Base-by-base conservation (phyloP, 2,888 invertebrate genomes). In the Drosophila paramelanica region DNA sequence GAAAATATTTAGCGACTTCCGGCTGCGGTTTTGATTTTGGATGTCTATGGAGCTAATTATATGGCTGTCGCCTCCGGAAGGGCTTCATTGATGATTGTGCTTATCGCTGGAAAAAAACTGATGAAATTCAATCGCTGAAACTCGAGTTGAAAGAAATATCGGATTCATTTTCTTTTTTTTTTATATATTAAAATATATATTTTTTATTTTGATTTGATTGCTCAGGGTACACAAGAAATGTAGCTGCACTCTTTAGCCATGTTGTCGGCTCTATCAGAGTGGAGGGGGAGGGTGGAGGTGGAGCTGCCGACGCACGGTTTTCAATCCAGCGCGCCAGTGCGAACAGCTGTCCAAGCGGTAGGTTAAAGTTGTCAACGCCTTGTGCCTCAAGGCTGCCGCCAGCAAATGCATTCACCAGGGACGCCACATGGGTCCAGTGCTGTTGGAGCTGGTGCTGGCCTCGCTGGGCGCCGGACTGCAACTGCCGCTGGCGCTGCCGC, bases 401-500 rank as follows among this genome's bases (percentile, higher is more conserved):
- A 36, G 27, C 56, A 49, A 38, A 67, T 33, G 49, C 50, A 33
- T 38, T 92, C 90, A 92, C 92, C 92, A 92, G 56, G 92, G 92
- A 65, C 92, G 90, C 92, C 92, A 92, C 78, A 92, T 91, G 43
- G 90, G 78, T 43, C 87, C 83, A 5, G 69, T 67, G 58, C 80
- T 88, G 52, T 75, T 76, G 38, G 85, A 79, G 43, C 81, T 90
- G 65, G 78, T 84, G 69, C 90, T 86, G 27, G 89, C 83, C 53
- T 92, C 92, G 69, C 92, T 92, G 27, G 91, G 92, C 5, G 91
- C 91, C 27, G 92, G 92, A 73, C 92, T 92, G 74, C 89, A 91
- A 51, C 86, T 90, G 41, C 92, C 91, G 65, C 92, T 91, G 62
- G 91, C 92, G 69, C 92, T 92, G 65, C 90, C 92, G 67, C 92